Evolutionary conservation across 2,888 invertebrate genomes (phyloP).

Genomic region (Autographa gamma): DNA sequence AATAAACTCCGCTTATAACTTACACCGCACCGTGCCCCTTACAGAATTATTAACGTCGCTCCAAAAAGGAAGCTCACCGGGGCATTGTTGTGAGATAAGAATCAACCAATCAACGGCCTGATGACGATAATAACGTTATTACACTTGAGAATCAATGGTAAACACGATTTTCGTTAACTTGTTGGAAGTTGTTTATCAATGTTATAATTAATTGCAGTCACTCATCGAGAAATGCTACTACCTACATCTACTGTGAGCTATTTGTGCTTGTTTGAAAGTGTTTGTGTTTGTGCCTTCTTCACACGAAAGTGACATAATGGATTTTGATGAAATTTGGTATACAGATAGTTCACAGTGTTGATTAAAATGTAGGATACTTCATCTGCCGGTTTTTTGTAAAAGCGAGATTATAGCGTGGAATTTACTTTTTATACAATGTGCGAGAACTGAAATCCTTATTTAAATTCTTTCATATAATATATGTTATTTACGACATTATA

Average conservation of each 20-base stretch:
- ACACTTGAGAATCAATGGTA: not conserved
- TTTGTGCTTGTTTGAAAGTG: not conserved
- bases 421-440: no score
- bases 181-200: not conserved
- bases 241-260: no score
- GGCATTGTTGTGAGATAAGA: conserved; percentile 24
- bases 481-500: no score
- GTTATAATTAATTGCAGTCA: no score
- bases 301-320: not conserved
- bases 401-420: no score
- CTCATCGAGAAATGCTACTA: no score
- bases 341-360: no score
- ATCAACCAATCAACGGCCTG: conserved; percentile 37
- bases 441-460: no score
- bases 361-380: no score
- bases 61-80: conserved; percentile 19
- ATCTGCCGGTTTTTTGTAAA: no score
- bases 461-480: no score
- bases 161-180: not conserved
- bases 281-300: not conserved
- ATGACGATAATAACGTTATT: not conserved
- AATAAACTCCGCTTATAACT: not conserved
- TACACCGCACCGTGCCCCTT: not conserved
- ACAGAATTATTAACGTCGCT: conserved; percentile 21
- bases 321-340: no score